phyloP scores from a whole-genome alignment of 2,888 invertebrate species.

The Taphrorychus bicolor region DNA sequence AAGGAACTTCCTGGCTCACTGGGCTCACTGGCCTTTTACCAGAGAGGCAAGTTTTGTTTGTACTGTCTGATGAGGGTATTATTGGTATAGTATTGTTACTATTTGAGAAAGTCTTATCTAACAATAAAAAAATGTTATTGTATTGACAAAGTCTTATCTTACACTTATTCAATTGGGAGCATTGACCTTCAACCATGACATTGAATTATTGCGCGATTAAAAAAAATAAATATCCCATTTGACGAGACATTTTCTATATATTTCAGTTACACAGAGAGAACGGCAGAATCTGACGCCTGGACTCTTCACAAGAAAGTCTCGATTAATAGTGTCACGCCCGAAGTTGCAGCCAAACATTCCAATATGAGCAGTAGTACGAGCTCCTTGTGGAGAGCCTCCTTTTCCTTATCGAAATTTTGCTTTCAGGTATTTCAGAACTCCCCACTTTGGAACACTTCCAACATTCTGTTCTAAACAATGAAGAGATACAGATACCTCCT shows the following conservation, averaged over 20 bases:
- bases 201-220: neutral
- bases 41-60: slow-evolving; percentile 26
- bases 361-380: neutral
- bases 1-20: slow-evolving; percentile 84
- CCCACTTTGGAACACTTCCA: slow-evolving; percentile 48
- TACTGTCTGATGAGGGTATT: neutral
- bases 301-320: slow-evolving; percentile 79
- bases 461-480: slow-evolving; percentile 41
- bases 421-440: slow-evolving; percentile 9
- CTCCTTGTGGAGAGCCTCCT: neutral
- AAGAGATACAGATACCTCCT: slow-evolving; percentile 32
- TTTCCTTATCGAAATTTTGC: neutral
- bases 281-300: slow-evolving; percentile 92
- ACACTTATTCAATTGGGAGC: neutral
- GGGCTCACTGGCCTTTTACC: slow-evolving; percentile 76
- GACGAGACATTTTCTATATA: no score
- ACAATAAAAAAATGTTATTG: no score
- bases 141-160: neutral
- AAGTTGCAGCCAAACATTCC: slow-evolving; percentile 32
- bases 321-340: slow-evolving; percentile 53
- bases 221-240: no score
- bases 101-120: no score
- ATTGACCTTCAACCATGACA: neutral
- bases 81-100: no score
- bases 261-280: slow-evolving; percentile 77